Evolutionary conservation across 2,113 vertebrate species (phyloP), one percentile per base, ranked within the genome.

Genomic region (Cyanoramphus novaezelandiae): DNA sequence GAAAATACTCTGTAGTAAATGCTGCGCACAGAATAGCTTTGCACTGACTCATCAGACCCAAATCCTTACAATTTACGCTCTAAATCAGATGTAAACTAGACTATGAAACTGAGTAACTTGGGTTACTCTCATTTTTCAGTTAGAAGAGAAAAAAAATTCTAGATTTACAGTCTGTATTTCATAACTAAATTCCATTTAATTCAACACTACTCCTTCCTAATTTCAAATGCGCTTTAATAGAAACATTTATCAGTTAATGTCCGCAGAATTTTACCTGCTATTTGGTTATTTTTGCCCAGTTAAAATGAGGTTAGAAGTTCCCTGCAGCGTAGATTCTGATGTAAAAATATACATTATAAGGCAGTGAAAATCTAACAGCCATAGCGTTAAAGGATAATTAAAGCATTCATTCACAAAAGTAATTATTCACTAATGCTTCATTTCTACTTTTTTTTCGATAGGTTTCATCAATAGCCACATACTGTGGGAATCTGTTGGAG

Each of bases 381-480:
- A 21, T 19, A 29, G 18, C 7, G n/a, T 72, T 62, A 72, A 50
- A 69, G 37, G 11, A 23, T 33, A 75, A 88, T 35, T n/a, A 60
- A 86, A 81, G 27, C 28, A 82, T 14, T 7, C 14, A 28, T 49
- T 78, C 28, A 37, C 2, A 43, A 62, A 60, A 3, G 11, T 11
- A 33, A 17, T 25, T n/a, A 49, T 79, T 81, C 50, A 74, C 27
- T 16, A 76, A 44, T 11, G n/a, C 28, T 82, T 71, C 27, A 5
- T n/a, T 83, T 44, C 67, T 25, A 39, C 5, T 6, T 59, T 77
- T 59, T 59, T n/a, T 59, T 18, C 3, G 2, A 52, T 29, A n/a
- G 5, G 7, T 68, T 63, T 86, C 11, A 44, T 21, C 3, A 0
- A 39, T 2, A 70, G 39, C 14, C 59, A 59, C 2, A 2, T 6